These are phyloP conservation scores for Beris morrisii DNA, from an alignment of 2,888 invertebrate species.

Conservation along the genomic window DNA sequence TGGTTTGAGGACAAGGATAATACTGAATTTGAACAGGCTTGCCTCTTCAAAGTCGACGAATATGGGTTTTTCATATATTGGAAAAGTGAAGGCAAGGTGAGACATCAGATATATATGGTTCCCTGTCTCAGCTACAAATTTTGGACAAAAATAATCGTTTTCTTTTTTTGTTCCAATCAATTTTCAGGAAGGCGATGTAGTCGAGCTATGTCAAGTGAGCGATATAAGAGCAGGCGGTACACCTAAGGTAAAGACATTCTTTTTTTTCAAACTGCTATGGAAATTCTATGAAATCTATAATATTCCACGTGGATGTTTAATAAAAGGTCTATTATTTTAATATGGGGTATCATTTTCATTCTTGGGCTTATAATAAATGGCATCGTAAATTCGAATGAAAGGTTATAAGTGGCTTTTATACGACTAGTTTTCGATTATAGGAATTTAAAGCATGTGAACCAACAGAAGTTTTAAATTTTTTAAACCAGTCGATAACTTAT, in stretches of 20 bases:
- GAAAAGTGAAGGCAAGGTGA: constrained; percentile 94
- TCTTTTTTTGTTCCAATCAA: constrained; percentile 41
- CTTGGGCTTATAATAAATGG: too few species aligned
- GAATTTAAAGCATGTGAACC: too few species aligned
- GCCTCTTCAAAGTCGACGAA: constrained; percentile 92
- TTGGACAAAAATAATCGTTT: not conserved
- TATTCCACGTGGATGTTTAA: too few species aligned
- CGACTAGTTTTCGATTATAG: too few species aligned
- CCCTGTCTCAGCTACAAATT: not conserved
- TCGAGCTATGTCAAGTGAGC: constrained; percentile 97
- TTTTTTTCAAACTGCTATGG: too few species aligned
- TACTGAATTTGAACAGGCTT: constrained; percentile 83
- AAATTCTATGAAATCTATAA: too few species aligned
- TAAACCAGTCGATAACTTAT: too few species aligned
- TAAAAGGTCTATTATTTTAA: too few species aligned
- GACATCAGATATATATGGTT: constrained; percentile 39
- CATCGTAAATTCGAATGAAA: too few species aligned
- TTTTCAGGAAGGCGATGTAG: constrained; percentile 94
- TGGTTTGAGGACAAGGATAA: constrained; percentile 98
- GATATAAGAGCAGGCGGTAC: constrained; percentile 92
- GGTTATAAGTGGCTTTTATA: too few species aligned
- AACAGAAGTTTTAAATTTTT: too few species aligned
- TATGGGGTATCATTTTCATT: too few species aligned
- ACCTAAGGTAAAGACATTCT: constrained; percentile 71
- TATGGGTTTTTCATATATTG: constrained; percentile 98